phyloP scores from a whole-genome alignment of 2,113 vertebrate species.

The Anguilla rostrata region DNA sequence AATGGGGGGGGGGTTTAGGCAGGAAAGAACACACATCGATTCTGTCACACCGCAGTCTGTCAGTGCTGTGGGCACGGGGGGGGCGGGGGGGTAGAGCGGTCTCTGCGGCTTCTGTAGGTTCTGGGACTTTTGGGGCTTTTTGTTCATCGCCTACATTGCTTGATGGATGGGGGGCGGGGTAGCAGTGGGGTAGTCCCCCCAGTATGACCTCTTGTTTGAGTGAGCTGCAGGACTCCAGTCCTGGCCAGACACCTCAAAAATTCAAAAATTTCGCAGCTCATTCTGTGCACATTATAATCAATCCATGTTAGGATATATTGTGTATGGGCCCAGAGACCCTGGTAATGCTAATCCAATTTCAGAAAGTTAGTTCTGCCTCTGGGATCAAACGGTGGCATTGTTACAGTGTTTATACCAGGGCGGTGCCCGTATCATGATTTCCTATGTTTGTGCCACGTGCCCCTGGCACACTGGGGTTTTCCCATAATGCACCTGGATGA shows the following conservation, averaged over 20 bases:
- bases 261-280: too few species aligned
- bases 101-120: not conserved
- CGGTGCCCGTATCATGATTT: not conserved
- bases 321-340: too few species aligned
- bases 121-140: too few species aligned
- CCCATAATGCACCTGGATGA: not conserved
- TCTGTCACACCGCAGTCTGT: not conserved
- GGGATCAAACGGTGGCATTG: not conserved
- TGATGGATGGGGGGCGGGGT: too few species aligned
- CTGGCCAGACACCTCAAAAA: too few species aligned
- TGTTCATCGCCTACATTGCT: too few species aligned
- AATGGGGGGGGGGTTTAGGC: constrained; percentile 22
- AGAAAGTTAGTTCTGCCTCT: not conserved
- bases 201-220: too few species aligned
- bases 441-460: not conserved
- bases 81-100: not conserved
- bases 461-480: not conserved
- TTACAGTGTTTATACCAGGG: not conserved
- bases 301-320: too few species aligned
- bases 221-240: too few species aligned
- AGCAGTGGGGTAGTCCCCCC: too few species aligned
- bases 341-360: not conserved
- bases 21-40: not conserved
- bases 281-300: too few species aligned
- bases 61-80: not conserved